These are phyloP conservation scores for Leucophora obtusa DNA, from an alignment of 2,888 invertebrate species.

Conservation along the genomic window DNA sequence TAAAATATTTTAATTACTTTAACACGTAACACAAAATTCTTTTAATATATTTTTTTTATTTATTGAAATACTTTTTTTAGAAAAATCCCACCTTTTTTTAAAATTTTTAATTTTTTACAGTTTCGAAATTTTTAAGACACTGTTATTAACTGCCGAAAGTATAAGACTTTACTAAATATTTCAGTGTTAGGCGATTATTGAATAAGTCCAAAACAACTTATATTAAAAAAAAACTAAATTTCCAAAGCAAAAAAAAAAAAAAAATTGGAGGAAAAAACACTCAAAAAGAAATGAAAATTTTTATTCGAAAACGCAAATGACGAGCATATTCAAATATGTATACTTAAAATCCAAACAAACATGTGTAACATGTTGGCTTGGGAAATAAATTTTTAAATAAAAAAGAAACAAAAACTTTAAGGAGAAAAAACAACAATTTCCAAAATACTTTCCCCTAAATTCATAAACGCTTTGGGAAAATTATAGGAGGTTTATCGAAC, in stretches of 20 bases:
- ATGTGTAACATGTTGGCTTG: neutral
- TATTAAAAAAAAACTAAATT: slow-evolving; percentile 25
- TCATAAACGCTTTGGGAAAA: too few species aligned
- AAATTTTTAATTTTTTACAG: slow-evolving; percentile 14
- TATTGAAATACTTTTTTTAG: neutral
- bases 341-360: neutral
- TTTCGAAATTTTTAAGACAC: slow-evolving; percentile 24
- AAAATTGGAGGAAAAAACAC: slow-evolving; percentile 31
- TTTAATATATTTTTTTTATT: neutral
- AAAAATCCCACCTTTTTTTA: slow-evolving; percentile 47
- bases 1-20: slow-evolving; percentile 28
- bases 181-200: slow-evolving; percentile 29
- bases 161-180: slow-evolving; percentile 73
- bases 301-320: neutral
- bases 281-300: slow-evolving; percentile 21
- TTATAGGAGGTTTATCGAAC: too few species aligned
- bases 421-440: slow-evolving; percentile 13
- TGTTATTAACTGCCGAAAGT: slow-evolving; percentile 73
- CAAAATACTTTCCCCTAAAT: slow-evolving; percentile 11
- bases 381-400: neutral
- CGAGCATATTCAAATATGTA: neutral
- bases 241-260: slow-evolving; percentile 21
- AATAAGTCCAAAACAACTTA: slow-evolving; percentile 54
- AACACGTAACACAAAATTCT: slow-evolving; percentile 13
- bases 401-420: neutral